phyloP scores from a whole-genome alignment of 1,140 invertebrate genomes.

The Colletes latitarsis region DNA sequence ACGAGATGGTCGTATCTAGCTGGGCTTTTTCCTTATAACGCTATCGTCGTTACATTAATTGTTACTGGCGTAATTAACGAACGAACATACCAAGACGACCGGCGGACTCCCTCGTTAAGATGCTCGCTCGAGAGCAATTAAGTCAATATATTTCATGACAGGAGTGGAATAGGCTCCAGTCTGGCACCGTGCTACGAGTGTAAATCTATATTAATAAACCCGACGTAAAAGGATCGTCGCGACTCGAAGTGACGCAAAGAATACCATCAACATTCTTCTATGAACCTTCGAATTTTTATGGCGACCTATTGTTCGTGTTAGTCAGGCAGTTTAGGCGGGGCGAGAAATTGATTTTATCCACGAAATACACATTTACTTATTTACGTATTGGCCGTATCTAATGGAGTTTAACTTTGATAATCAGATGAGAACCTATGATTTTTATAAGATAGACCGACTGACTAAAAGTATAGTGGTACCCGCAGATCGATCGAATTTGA shows the following conservation, averaged over 20 bases:
- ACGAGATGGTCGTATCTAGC: background rate
- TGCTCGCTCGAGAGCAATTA: conserved; percentile 21
- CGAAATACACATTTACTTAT: too few species aligned
- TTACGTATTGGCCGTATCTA: too few species aligned
- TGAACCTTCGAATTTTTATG: too few species aligned
- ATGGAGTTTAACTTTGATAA: too few species aligned
- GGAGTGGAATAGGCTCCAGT: background rate
- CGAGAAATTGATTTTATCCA: too few species aligned
- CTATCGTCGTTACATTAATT: conserved; percentile 36
- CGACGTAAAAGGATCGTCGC: background rate
- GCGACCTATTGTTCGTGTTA: too few species aligned
- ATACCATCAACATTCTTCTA: too few species aligned
- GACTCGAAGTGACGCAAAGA: background rate
- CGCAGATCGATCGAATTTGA: too few species aligned
- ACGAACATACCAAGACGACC: background rate
- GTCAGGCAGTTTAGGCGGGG: too few species aligned
- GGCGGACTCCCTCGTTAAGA: conserved; percentile 1
- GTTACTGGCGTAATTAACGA: conserved; percentile 31
- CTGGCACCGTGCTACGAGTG: background rate
- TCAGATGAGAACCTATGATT: too few species aligned
- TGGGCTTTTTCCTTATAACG: background rate
- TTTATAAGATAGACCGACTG: too few species aligned
- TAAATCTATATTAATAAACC: conserved; percentile 9
- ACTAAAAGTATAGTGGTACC: too few species aligned
- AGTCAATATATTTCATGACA: conserved; percentile 24